These are phyloP conservation scores for Camelus dromedarius DNA, from an alignment of 2,113 vertebrate species.

Conservation along the genomic window DNA sequence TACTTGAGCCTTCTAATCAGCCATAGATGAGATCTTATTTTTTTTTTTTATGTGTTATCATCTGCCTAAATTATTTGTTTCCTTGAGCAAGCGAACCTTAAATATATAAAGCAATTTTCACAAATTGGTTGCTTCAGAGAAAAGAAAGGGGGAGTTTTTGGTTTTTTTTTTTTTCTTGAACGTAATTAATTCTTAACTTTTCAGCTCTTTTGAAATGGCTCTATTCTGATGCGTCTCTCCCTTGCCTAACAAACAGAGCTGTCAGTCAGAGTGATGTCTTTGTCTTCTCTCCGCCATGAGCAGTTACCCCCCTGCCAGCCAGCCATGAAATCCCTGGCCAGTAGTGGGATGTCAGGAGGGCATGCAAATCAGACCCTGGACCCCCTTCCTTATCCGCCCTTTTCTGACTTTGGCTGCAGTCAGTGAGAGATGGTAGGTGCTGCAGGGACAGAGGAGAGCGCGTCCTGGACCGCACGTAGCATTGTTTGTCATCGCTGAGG, in stretches of 20 bases:
- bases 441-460: accelerated
- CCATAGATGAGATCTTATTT: background rate
- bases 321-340: slow-evolving; percentile 20
- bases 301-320: slow-evolving; percentile 20
- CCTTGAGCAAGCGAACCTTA: slow-evolving; percentile 31
- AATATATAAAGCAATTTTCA: slow-evolving; percentile 35
- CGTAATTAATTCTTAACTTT: slow-evolving; percentile 61
- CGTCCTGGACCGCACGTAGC: background rate
- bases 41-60: background rate
- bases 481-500: background rate
- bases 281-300: slow-evolving; percentile 27
- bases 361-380: background rate
- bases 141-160: background rate
- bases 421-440: background rate
- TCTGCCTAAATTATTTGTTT: slow-evolving; percentile 55
- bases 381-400: background rate
- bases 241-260: slow-evolving; percentile 2
- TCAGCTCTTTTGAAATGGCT: slow-evolving; percentile 1
- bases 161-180: background rate
- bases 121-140: background rate
- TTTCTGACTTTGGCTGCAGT: background rate
- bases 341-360: background rate
- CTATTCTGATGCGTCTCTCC: background rate
- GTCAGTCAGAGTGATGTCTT: slow-evolving; percentile 39
- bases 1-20: background rate